Conservation (phyloP, 1,140 invertebrate species). For the Trinorchestia longiramus region DNA sequence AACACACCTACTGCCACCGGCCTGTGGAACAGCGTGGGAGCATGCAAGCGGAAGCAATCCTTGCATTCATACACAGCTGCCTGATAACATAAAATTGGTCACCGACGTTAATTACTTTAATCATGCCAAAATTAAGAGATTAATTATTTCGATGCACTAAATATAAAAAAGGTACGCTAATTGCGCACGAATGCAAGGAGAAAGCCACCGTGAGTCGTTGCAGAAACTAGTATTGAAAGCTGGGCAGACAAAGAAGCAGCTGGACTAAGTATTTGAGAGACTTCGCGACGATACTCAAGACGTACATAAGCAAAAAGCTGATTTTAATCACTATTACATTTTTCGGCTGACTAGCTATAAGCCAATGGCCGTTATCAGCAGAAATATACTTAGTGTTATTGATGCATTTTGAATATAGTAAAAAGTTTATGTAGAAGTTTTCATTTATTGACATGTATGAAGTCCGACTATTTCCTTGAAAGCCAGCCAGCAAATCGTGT, state of each 20-base stretch:
- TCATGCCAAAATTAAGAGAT: neutral
- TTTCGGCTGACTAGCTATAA: neutral
- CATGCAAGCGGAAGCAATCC: neutral
- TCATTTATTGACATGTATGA: neutral
- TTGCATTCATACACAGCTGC: neutral
- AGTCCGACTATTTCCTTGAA: neutral
- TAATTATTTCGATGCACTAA: neutral
- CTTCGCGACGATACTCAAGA: neutral
- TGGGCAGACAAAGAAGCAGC: neutral
- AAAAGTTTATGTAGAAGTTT: neutral
- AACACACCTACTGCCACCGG: constrained; percentile 5
- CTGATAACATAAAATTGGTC: neutral
- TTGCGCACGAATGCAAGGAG: neutral
- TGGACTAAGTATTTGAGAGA: neutral
- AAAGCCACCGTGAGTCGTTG: neutral
- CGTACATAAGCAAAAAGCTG: neutral
- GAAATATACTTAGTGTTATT: neutral
- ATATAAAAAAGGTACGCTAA: neutral
- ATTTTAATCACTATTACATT: neutral
- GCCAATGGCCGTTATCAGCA: neutral
- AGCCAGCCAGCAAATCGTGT: neutral
- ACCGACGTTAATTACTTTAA: neutral
- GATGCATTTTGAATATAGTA: neutral
- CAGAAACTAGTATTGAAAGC: neutral
- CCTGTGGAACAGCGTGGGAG: neutral